These are phyloP conservation scores for Caiman crocodilus DNA, from an alignment of 2,797 vertebrate species.

Conservation along the genomic window DNA sequence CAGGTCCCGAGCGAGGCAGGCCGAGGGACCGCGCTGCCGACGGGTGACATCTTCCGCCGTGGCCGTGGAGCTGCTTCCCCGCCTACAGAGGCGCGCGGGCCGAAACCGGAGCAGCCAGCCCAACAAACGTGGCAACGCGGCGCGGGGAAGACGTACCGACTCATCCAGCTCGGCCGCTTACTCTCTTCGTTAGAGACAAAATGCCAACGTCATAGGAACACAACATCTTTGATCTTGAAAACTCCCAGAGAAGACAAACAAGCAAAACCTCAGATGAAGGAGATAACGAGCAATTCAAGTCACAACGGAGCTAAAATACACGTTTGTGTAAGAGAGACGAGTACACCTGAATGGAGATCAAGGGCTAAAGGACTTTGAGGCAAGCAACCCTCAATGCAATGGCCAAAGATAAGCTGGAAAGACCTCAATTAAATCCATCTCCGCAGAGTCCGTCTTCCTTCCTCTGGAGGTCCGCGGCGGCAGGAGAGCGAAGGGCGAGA, in stretches of 20 bases:
- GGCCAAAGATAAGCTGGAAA: background rate
- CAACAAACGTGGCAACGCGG: background rate
- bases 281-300: background rate
- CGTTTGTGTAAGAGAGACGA: rapidly evolving
- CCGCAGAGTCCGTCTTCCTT: background rate
- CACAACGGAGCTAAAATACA: background rate
- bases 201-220: background rate
- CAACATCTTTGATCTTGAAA: background rate
- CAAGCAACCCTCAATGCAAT: background rate
- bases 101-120: rapidly evolving
- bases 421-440: background rate
- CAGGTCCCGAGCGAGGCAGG: background rate
- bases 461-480: background rate
- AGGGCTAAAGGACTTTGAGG: background rate
- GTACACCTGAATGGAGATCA: background rate
- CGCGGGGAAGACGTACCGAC: background rate
- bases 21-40: background rate
- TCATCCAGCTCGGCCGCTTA: no score
- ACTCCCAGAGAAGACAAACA: background rate
- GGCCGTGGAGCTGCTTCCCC: rapidly evolving
- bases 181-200: no score
- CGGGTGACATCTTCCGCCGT: rapidly evolving
- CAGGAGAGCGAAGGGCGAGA: background rate
- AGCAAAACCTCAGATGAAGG: background rate
- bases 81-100: rapidly evolving